phyloP scores from a whole-genome alignment of 2,888 invertebrate species.

The Oscheius sp. region DNA sequence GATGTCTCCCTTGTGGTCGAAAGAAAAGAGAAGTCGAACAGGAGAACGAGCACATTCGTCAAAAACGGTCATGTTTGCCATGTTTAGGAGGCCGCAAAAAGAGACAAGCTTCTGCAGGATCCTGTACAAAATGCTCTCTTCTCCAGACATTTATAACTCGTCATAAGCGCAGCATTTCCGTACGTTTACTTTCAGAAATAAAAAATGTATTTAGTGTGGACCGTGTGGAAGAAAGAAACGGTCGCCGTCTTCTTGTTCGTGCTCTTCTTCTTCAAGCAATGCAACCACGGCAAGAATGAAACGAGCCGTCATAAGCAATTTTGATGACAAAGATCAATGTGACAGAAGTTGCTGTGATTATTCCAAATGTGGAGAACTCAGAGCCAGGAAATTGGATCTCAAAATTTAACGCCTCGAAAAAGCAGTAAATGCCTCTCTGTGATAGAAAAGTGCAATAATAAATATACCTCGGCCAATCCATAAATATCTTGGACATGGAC shows the following conservation, averaged over 20 bases:
- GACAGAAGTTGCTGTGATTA: conserved; percentile 26
- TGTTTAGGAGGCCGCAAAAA: conserved; percentile 28
- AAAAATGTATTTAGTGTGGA: conserved; percentile 17
- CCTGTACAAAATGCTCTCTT: conserved; percentile 19
- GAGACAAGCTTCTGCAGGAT: background rate
- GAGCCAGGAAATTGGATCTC: conserved; percentile 11
- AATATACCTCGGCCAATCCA: too few relatives aligned
- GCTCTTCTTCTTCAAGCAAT: background rate
- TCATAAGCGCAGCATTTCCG: conserved; percentile 13
- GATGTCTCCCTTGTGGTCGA: conserved; percentile 29
- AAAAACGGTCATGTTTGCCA: conserved; percentile 27
- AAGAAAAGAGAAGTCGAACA: conserved; percentile 13
- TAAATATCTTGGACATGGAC: too few relatives aligned
- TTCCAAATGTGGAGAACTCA: conserved; percentile 6
- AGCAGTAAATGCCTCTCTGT: too few relatives aligned
- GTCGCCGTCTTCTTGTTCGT: conserved; percentile 6
- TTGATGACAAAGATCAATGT: background rate
- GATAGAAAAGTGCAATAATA: too few relatives aligned
- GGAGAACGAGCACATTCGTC: conserved; percentile 19
- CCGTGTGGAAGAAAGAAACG: conserved; percentile 31
- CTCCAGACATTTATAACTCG: conserved; percentile 19
- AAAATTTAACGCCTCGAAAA: background rate
- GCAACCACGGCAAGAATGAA: conserved; percentile 1
- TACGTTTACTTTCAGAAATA: background rate
- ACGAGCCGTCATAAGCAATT: background rate